phyloP scores from a whole-genome alignment of 2,888 invertebrate genomes.

The Nephrotoma flavescens region DNA sequence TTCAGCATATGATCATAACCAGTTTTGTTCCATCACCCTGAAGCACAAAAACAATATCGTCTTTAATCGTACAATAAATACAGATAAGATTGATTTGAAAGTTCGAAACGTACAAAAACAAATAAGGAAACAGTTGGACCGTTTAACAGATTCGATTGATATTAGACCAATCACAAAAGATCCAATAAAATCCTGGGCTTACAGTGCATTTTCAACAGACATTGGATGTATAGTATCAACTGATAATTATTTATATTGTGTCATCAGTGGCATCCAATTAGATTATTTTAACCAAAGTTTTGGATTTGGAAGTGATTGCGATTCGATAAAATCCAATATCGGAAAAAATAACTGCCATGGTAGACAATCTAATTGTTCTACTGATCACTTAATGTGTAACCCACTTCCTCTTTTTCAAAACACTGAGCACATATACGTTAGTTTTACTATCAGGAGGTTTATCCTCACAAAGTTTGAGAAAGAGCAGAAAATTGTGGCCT shows the following conservation, averaged over 20 bases:
- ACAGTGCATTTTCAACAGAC: neutral
- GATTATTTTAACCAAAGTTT: neutral
- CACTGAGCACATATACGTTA: too few species aligned
- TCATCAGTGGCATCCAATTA: neutral
- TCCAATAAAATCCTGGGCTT: neutral
- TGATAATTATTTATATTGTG: neutral
- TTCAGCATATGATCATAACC: neutral
- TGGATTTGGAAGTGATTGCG: neutral
- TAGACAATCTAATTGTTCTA: neutral
- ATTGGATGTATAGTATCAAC: neutral
- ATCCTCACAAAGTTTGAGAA: neutral
- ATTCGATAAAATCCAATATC: neutral
- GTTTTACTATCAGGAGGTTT: neutral
- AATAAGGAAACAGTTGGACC: neutral
- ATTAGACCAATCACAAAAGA: neutral
- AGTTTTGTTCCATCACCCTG: neutral
- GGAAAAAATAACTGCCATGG: neutral
- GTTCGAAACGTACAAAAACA: neutral
- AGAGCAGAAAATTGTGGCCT: neutral
- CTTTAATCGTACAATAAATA: neutral
- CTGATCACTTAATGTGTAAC: neutral
- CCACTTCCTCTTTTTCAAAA: neutral
- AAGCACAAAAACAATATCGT: neutral
- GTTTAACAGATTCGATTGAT: neutral
- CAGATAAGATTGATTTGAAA: neutral